phyloP scores from a whole-genome alignment of 2,797 vertebrate species.

The Rhabdophis nuchalis region DNA sequence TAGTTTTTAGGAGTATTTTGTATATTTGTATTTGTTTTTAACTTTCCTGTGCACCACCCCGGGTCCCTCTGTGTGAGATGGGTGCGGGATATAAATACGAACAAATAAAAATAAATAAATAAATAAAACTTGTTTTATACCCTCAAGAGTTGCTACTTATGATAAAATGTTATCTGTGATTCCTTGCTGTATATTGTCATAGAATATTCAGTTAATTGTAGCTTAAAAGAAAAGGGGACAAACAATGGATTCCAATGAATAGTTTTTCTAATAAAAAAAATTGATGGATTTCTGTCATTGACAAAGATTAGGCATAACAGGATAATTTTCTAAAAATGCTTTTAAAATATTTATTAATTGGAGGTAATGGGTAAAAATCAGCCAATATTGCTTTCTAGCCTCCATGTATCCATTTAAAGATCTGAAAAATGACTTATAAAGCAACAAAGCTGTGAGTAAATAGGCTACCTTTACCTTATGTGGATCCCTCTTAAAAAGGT shows the following conservation, averaged over 20 bases:
- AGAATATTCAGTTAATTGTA: not conserved
- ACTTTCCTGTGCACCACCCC: too few relatives aligned
- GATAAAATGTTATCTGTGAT: not conserved
- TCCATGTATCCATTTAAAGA: not conserved
- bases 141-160: not conserved
- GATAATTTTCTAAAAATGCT: not conserved
- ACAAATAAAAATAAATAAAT: too few relatives aligned
- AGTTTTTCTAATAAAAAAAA: not conserved
- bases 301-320: not conserved
- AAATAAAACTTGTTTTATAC: not conserved
- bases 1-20: too few relatives aligned
- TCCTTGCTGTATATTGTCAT: not conserved
- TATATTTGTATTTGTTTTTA: too few relatives aligned
- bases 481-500: not conserved
- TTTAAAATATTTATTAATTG: not conserved
- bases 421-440: not conserved
- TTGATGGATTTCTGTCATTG: not conserved
- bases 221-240: not conserved
- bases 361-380: not conserved
- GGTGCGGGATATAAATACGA: too few relatives aligned
- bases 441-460: not conserved
- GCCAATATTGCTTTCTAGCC: not conserved
- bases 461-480: not conserved
- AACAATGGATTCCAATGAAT: not conserved
- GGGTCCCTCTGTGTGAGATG: too few relatives aligned